Conservation (phyloP, 2,888 invertebrate species). For the Ophioninae sp. region DNA sequence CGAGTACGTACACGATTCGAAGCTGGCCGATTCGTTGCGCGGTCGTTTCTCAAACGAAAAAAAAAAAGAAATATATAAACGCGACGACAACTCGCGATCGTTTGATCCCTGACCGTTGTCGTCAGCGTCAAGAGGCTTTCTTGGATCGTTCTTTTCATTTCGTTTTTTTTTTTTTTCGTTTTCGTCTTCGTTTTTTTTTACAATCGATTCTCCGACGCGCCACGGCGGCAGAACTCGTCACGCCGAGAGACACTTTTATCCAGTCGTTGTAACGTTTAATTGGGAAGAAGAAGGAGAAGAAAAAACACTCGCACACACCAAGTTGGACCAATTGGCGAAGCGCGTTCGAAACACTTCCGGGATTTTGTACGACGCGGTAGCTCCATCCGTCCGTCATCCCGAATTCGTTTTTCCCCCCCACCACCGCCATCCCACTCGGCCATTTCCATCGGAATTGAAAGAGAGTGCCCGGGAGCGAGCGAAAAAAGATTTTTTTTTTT, state of each 20-base stretch:
- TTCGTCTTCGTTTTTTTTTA: constrained; percentile 10
- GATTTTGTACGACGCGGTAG: constrained; percentile 42
- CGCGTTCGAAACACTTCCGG: constrained; percentile 14
- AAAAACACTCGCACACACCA: no score
- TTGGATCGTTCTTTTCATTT: no score
- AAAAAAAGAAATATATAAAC: constrained; percentile 15
- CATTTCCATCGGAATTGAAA: constrained; percentile 60
- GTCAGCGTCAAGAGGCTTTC: no score
- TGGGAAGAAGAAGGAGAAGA: no score
- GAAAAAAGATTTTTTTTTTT: neutral
- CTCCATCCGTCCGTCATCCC: constrained; percentile 47
- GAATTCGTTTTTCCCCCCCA: constrained; percentile 58
- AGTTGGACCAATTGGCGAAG: constrained; percentile 52
- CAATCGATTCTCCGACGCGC: neutral
- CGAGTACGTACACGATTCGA: no score
- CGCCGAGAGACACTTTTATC: no score
- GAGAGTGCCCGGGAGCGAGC: constrained; percentile 27
- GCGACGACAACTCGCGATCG: constrained; percentile 1
- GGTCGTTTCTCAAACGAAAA: no score
- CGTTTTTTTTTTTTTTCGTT: neutral
- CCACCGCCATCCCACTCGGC: constrained; percentile 49
- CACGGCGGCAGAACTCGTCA: no score
- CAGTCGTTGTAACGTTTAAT: no score
- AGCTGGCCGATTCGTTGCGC: no score
- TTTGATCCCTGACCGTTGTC: constrained; percentile 19